phyloP scores from a whole-genome alignment of 2,888 invertebrate species.

The Hipparchia sbordonii region DNA sequence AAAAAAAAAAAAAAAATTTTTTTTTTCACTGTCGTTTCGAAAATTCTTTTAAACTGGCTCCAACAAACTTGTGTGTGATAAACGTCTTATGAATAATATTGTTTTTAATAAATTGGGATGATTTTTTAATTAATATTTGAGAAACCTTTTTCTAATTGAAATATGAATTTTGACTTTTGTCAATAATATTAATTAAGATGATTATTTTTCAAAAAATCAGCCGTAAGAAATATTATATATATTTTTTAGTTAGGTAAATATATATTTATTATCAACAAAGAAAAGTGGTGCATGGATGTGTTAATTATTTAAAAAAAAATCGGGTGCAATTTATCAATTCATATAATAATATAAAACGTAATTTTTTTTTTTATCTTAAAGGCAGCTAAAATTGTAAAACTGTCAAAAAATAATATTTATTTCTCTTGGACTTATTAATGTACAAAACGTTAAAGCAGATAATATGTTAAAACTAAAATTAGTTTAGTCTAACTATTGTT shows the following conservation, averaged over 20 bases:
- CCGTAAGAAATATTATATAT: too few species aligned
- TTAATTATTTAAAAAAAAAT: neutral
- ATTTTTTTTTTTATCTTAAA: neutral
- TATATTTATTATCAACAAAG: neutral
- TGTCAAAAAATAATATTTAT: neutral
- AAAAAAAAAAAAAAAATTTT: neutral
- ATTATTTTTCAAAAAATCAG: too few species aligned
- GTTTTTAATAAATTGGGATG: neutral
- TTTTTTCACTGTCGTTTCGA: neutral
- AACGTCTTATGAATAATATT: slow-evolving; percentile 37
- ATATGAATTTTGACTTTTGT: too few species aligned
- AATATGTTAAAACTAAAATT: too few species aligned
- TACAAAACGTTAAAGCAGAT: neutral
- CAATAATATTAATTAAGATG: too few species aligned
- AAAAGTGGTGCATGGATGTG: neutral
- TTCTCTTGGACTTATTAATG: neutral
- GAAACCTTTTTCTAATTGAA: too few species aligned
- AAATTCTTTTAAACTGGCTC: too few species aligned
- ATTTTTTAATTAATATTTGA: too few species aligned
- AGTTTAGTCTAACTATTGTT: neutral
- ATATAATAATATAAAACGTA: neutral
- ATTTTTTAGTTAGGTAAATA: too few species aligned
- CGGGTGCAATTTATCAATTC: neutral
- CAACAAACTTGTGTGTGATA: slow-evolving; percentile 27
- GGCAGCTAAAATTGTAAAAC: neutral